Conservation (phyloP, 2,113 vertebrate genomes). For the Serinus canaria region DNA sequence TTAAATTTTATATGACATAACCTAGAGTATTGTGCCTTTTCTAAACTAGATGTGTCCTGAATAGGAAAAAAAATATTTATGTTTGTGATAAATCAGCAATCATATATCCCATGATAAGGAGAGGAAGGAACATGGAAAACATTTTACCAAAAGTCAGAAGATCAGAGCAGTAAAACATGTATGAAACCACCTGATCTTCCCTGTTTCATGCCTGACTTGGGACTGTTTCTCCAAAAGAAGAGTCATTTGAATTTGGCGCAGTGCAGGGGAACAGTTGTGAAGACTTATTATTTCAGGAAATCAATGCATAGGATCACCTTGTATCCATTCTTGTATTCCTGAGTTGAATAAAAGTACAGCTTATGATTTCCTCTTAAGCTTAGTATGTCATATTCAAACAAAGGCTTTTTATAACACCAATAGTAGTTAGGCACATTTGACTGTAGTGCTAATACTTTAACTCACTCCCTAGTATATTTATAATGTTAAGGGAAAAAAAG, state of each 20-base stretch:
- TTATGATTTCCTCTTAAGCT: background rate
- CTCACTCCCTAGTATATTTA: background rate
- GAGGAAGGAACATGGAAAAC: background rate
- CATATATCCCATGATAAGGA: background rate
- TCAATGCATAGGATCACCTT: background rate
- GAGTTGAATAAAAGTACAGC: background rate
- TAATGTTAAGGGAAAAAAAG: background rate
- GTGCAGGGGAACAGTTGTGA: rapidly evolving
- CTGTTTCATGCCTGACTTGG: background rate
- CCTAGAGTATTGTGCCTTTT: background rate
- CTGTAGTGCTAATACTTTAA: background rate
- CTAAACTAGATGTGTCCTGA: background rate
- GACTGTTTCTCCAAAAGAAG: background rate
- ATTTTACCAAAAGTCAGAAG: background rate
- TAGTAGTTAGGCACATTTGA: background rate
- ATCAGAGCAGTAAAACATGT: background rate
- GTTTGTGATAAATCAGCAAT: background rate
- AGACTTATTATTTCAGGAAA: background rate
- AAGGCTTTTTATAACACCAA: background rate
- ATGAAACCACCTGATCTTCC: background rate
- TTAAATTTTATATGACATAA: background rate
- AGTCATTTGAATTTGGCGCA: rapidly evolving
- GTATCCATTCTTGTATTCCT: background rate
- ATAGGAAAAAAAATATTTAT: background rate
- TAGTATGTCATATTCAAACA: background rate